Base-by-base conservation (phyloP, 2,113 vertebrate genomes). In the Mobula birostris region DNA sequence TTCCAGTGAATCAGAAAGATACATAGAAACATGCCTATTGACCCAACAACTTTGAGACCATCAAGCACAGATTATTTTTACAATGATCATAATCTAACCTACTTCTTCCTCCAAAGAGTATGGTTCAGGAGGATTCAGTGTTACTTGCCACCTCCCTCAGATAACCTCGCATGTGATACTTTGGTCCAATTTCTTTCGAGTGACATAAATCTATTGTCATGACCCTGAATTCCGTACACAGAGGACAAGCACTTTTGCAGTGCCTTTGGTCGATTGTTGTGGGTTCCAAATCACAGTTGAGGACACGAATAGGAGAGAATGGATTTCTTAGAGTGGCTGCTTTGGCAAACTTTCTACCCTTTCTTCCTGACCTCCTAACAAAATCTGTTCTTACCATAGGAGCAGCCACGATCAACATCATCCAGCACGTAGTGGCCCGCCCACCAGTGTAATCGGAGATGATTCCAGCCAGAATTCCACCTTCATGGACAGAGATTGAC, bases 351-450 rank as follows among this genome's bases (percentile, higher is more conserved):
- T 70, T 15, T n/a, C 21, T 78, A 24, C 76, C 63, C 76, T 78
- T 24, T 82, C 79, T 40, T 40, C 78, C 21, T 7, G 1, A 48
- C 48, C 48, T 27, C 78, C 78, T 7, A 17, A 70, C 11, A 70
- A 11, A 70, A 74, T 21, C 85, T 14, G 27, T 68, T 95, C 98
- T 94, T 94, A 99, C 99, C 98, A 98, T 97, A 2, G 99, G 99
- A 63, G 98, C 99, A 0, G 99, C 98, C 0, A 95, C 0, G 0
- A 99, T 95, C 88, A 99, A 95, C 99, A 99, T 99, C 95, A 97
- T 94, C 0, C 97, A 97, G 96, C 99, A 99, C 0, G 98, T 99
- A 63, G 98, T 97, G n/a, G 98, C 99, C 94, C 98, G 97, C 76
- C 98, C 97, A 0, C 97, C 98, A 0, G 96, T 97, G 96, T 98